Percentiles rank a stretch among this genome's conserved stretches.
Conservation (phyloP, 1,140 invertebrate species). For the Aphaenogaster floridana region DNA sequence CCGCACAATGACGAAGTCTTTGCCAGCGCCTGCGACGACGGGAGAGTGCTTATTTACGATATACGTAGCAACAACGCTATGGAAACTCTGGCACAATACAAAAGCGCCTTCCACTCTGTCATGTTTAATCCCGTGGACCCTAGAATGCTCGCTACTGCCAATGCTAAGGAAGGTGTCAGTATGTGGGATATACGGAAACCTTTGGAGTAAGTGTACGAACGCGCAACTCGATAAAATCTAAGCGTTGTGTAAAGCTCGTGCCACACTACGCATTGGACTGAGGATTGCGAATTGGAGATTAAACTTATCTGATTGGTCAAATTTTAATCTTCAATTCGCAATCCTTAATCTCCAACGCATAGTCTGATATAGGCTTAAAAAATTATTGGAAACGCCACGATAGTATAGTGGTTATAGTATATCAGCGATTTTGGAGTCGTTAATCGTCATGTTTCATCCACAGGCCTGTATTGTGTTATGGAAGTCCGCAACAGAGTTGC, state of each 20-base stretch:
- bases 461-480: slow-evolving; percentile 91
- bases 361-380: background rate
- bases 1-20: slow-evolving; percentile 94
- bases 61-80: slow-evolving; percentile 89
- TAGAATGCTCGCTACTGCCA: slow-evolving; percentile 94
- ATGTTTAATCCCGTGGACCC: slow-evolving; percentile 96
- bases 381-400: background rate
- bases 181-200: slow-evolving; percentile 96
- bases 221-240: background rate
- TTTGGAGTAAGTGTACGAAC: slow-evolving; percentile 89
- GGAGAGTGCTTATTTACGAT: slow-evolving; percentile 94
- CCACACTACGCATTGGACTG: too few relatives aligned
- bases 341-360: too few relatives aligned
- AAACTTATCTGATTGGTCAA: too few relatives aligned
- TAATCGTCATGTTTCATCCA: slow-evolving; percentile 54
- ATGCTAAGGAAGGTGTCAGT: slow-evolving; percentile 95
- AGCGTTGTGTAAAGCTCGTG: background rate
- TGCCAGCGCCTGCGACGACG: slow-evolving; percentile 96
- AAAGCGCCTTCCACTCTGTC: slow-evolving; percentile 95
- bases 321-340: too few relatives aligned
- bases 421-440: background rate
- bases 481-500: slow-evolving; percentile 91
- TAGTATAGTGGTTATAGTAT: background rate
- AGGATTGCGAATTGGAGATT: too few relatives aligned
- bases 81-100: slow-evolving; percentile 90